Percentiles rank a stretch among this genome's conserved stretches.
Conservation (phyloP, 2,113 vertebrate genomes). For the Elachura formosa region DNA sequence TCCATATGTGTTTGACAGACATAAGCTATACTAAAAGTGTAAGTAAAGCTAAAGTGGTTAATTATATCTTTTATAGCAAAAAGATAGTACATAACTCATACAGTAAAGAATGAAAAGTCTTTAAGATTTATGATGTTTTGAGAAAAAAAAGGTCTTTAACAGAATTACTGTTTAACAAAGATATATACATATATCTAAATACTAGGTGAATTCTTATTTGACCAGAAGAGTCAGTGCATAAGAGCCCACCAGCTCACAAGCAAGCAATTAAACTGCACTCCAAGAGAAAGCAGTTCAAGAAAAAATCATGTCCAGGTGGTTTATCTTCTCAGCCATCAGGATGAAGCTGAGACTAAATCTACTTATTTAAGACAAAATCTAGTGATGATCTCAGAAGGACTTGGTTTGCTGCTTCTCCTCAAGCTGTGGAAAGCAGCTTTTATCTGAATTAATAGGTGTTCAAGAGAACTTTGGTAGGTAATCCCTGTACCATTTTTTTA, state of each 20-base stretch:
- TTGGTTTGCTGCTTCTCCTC: background rate
- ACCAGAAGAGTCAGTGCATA: background rate
- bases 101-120: background rate
- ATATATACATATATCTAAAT: background rate
- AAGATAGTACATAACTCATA: background rate
- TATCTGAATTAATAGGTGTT: background rate
- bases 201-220: background rate
- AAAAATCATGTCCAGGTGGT: background rate
- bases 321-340: background rate
- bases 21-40: background rate
- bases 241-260: background rate
- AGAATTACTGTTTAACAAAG: background rate
- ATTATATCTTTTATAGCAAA: background rate
- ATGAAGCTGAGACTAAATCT: background rate
- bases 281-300: background rate
- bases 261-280: background rate
- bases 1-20: background rate
- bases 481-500: background rate
- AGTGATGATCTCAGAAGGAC: background rate
- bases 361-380: conserved; percentile 24
- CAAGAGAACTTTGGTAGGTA: background rate
- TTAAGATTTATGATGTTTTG: background rate
- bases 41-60: background rate
- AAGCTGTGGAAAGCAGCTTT: background rate
- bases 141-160: background rate